These are phyloP conservation scores for Drosophila ficusphila DNA, from an alignment of 1,140 invertebrate species.

Conservation along the genomic window DNA sequence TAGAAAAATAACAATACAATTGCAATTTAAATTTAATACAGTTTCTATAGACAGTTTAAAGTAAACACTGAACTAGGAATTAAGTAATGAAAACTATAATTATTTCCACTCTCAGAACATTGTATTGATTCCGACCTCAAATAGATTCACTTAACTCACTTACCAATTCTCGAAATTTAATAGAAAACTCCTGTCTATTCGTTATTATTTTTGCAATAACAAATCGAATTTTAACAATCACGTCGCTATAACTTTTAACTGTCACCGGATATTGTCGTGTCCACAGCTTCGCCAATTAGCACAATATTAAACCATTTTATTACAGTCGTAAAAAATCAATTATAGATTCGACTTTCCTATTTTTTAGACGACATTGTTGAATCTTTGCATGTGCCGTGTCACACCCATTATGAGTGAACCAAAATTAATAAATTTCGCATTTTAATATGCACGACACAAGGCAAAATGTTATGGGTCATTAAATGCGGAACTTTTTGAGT, in stretches of 20 bases:
- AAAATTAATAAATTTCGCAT: slow-evolving; percentile 29
- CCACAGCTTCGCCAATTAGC: slow-evolving; percentile 57
- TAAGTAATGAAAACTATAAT: too few relatives aligned
- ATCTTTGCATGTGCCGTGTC: slow-evolving; percentile 44
- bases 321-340: slow-evolving; percentile 53
- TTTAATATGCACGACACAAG: slow-evolving; percentile 21
- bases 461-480: slow-evolving; percentile 62
- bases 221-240: neutral
- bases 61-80: too few relatives aligned
- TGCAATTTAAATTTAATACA: too few relatives aligned
- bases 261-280: slow-evolving; percentile 57
- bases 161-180: neutral
- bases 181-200: too few relatives aligned
- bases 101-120: too few relatives aligned
- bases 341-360: slow-evolving; percentile 37
- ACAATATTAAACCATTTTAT: slow-evolving; percentile 62
- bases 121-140: too few relatives aligned
- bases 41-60: too few relatives aligned
- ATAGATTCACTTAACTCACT: too few relatives aligned
- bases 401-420: slow-evolving; percentile 45
- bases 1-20: neutral
- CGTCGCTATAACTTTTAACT: slow-evolving; percentile 48
- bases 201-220: neutral
- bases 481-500: slow-evolving; percentile 60
- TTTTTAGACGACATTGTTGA: slow-evolving; percentile 20